Conservation (phyloP, 2,888 invertebrate species). For the Drosophila maculinotata region DNA sequence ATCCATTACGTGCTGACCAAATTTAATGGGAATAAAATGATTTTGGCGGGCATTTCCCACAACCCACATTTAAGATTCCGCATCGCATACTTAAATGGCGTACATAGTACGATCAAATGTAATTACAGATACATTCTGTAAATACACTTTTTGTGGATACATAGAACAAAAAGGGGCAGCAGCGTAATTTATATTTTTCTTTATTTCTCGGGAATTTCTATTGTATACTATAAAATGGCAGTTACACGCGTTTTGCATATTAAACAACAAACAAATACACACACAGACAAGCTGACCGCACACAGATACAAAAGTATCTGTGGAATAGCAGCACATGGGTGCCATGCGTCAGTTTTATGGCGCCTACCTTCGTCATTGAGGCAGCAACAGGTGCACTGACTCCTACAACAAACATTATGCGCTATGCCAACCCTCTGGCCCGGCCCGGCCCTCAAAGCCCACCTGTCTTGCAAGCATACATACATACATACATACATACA, state of each 20-base stretch:
- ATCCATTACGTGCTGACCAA: constrained; percentile 39
- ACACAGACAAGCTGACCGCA: constrained; percentile 1
- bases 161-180: constrained; percentile 33
- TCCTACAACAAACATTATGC: constrained; percentile 16
- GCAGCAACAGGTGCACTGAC: constrained; percentile 70
- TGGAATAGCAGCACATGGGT: constrained; percentile 29
- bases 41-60: constrained; percentile 60
- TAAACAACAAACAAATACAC: constrained; percentile 36
- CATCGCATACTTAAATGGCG: constrained; percentile 16
- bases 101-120: constrained; percentile 9
- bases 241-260: constrained; percentile 62
- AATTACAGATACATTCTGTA: constrained; percentile 23
- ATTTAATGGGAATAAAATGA: constrained; percentile 29
- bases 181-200: constrained; percentile 16
- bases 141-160: constrained; percentile 7
- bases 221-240: constrained; percentile 54
- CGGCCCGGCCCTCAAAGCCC: background rate
- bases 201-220: constrained; percentile 56
- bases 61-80: constrained; percentile 48
- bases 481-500: background rate
- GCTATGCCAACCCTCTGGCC: no score
- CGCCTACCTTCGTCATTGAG: constrained; percentile 46
- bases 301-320: constrained; percentile 34
- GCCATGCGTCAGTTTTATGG: constrained; percentile 44
- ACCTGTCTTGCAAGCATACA: constrained; percentile 2